Evolutionary conservation across 2,888 invertebrate species (phyloP).

Genomic region (Ormyrus labotus): DNA sequence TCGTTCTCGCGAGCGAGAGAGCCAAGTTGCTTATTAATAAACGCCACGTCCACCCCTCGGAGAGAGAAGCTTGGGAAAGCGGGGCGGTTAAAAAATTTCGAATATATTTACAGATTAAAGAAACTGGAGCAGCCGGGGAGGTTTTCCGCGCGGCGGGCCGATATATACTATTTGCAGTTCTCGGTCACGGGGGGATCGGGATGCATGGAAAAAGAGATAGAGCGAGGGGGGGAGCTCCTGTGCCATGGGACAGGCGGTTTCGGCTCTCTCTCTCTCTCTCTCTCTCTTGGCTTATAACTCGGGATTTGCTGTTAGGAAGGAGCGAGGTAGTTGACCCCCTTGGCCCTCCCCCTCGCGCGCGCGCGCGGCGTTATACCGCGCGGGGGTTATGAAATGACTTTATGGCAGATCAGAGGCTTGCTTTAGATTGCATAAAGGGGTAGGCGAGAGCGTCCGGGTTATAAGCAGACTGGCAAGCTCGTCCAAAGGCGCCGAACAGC

Average conservation of each 20-base stretch:
- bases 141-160: too few species aligned
- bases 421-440: constrained; percentile 71
- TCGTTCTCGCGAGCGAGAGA: too few species aligned
- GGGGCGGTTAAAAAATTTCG: too few species aligned
- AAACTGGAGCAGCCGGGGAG: too few species aligned
- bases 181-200: constrained; percentile 5
- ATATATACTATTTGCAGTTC: neutral
- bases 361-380: constrained; percentile 56
- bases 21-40: too few species aligned
- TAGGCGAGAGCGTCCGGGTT: constrained; percentile 58
- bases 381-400: constrained; percentile 74
- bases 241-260: constrained; percentile 59
- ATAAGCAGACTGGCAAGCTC: constrained; percentile 49
- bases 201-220: constrained; percentile 2
- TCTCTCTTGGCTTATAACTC: constrained; percentile 64
- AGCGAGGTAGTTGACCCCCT: constrained; percentile 69
- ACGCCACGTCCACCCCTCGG: too few species aligned
- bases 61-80: too few species aligned
- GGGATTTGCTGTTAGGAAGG: constrained; percentile 66
- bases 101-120: too few species aligned
- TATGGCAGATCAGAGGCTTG: constrained; percentile 75
- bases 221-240: neutral
- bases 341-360: neutral
- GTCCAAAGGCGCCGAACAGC: constrained; percentile 31
- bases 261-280: constrained; percentile 56